Conservation (phyloP, 2,113 vertebrate species). For the Smithornis capensis region DNA sequence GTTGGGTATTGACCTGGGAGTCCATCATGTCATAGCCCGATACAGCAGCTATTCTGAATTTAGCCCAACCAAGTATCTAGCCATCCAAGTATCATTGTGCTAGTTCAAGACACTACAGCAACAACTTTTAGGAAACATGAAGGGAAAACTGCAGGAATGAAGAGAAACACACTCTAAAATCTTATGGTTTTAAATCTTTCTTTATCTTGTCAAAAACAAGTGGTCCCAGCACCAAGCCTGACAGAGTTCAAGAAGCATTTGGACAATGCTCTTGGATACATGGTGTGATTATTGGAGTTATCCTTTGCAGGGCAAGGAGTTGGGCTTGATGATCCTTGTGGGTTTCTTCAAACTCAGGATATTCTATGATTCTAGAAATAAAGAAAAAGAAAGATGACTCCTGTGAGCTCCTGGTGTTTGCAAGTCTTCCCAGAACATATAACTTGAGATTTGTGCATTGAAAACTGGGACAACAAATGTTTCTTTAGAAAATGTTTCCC, state of each 20-base stretch:
- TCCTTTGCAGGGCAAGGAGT: neutral
- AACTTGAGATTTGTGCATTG: neutral
- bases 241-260: fast-evolving
- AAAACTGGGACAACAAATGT: neutral
- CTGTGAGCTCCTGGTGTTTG: neutral
- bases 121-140: neutral
- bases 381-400: neutral
- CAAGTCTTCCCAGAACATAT: neutral
- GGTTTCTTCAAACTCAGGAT: neutral
- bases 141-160: neutral
- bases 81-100: neutral
- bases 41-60: neutral
- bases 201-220: neutral
- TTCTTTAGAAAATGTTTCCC: neutral
- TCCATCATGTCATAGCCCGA: neutral
- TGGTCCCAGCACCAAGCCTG: neutral
- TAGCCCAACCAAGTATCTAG: neutral
- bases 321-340: neutral
- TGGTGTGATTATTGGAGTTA: neutral
- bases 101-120: neutral
- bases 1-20: neutral
- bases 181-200: neutral
- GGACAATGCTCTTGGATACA: neutral
- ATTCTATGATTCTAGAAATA: neutral
- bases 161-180: neutral